Conservation (phyloP, 2,797 vertebrate genomes). For the Tauraco hartlaubi region DNA sequence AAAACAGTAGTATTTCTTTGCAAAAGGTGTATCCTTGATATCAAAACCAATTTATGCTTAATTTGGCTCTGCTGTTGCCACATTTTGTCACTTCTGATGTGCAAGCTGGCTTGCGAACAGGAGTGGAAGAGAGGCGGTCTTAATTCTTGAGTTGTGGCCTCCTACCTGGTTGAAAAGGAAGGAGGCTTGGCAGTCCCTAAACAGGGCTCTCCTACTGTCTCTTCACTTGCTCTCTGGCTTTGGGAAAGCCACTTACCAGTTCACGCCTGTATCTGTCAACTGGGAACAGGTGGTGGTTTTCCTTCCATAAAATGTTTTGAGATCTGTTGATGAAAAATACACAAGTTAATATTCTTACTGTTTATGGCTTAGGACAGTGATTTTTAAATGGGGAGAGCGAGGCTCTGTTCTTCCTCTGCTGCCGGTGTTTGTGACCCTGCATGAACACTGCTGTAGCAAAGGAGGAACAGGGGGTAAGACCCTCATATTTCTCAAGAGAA, state of each 20-base stretch:
- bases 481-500: neutral
- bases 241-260: neutral
- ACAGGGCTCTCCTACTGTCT: neutral
- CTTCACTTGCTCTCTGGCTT: neutral
- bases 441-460: neutral
- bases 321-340: neutral
- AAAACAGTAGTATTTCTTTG: neutral
- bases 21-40: constrained; percentile 16
- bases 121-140: neutral
- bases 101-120: neutral
- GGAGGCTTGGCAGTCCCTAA: neutral
- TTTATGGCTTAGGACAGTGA: neutral
- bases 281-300: neutral
- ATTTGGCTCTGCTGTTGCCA: neutral
- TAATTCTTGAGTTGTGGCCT: neutral
- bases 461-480: neutral
- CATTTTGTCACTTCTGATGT: neutral
- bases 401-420: neutral
- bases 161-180: neutral
- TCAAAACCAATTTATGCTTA: neutral
- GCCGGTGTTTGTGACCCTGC: neutral
- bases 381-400: neutral
- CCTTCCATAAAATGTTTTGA: neutral
- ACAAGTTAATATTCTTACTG: neutral
- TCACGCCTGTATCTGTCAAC: neutral